Evolutionary conservation across 2,888 invertebrate genomes (phyloP), one percentile per base, ranked within the genome.

Genomic region (Tetanocera ferruginea): DNA sequence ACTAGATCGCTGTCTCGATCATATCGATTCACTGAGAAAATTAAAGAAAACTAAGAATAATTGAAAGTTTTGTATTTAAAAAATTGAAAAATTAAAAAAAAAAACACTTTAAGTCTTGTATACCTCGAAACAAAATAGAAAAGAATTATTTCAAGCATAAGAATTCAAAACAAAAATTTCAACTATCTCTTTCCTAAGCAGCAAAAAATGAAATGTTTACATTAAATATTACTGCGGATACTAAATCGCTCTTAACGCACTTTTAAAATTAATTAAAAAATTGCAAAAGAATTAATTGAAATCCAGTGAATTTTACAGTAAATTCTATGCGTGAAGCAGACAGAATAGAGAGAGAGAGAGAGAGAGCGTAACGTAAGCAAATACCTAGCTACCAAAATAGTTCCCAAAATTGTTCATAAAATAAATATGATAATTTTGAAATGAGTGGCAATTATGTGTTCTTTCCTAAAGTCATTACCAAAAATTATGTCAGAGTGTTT

Each of bases 351-450:
- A 57, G 52, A 73, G 49, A 62, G 60, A 57, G 57, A 60, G 43
- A 57, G 60, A 52, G n/a, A n/a, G 25, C 3, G n/a, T 49, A 25
- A 43, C 49, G 49, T 17, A 69, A 60, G 60, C 17, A 31, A 71
- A 71, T 25, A n/a, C 43, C 31, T 51, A 72, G 19, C n/a, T 31
- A 34, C 37, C 62, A 37, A 31, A 72, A 66, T 9, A 70, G 73
- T 60, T 51, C 34, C 5, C 6, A 49, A 49, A 52, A 52, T 17
- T 17, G n/a, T 3, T 2, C 17, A 6, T 3, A n/a, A n/a, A n/a
- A n/a, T 19, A n/a, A 11, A 5, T 5, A 60, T n/a, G 60, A 23
- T 25, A 11, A 60, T 60, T 4, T 11, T 17, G 31, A 3, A 64
- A 17, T 25, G 64, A 31, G 11, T 60, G 60, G 60, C 11, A 31